phyloP scores from a whole-genome alignment of 2,113 vertebrate species.

The Turdus rufiventris region DNA sequence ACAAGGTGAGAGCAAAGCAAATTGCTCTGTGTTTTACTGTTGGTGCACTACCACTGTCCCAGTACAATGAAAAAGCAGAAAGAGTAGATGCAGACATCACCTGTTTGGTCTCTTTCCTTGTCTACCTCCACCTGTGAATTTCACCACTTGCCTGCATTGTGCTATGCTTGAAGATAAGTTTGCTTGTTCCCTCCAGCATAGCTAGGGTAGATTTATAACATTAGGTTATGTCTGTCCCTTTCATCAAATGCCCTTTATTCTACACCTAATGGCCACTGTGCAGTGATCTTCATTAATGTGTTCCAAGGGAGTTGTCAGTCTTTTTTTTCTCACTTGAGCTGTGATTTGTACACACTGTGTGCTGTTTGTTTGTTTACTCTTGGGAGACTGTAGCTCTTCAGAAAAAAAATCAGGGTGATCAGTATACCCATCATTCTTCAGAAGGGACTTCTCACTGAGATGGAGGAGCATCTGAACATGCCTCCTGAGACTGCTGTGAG shows the following conservation, averaged over 20 bases:
- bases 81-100: background rate
- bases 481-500: background rate
- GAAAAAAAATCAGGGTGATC: background rate
- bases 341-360: background rate
- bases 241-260: background rate
- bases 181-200: background rate
- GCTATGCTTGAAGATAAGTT: background rate
- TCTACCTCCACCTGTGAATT: background rate
- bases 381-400: background rate
- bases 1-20: background rate
- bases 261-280: background rate
- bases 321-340: background rate
- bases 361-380: background rate
- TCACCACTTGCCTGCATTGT: background rate
- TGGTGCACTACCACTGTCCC: background rate
- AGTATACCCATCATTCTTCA: background rate
- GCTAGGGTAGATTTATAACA: background rate
- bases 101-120: background rate
- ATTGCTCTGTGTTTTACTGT: background rate
- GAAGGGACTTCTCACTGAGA: background rate
- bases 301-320: background rate
- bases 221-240: background rate
- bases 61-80: background rate
- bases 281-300: background rate
- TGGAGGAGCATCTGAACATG: background rate